Evolutionary conservation across 2,888 invertebrate genomes (phyloP).

Genomic region (Rhagium mordax): DNA sequence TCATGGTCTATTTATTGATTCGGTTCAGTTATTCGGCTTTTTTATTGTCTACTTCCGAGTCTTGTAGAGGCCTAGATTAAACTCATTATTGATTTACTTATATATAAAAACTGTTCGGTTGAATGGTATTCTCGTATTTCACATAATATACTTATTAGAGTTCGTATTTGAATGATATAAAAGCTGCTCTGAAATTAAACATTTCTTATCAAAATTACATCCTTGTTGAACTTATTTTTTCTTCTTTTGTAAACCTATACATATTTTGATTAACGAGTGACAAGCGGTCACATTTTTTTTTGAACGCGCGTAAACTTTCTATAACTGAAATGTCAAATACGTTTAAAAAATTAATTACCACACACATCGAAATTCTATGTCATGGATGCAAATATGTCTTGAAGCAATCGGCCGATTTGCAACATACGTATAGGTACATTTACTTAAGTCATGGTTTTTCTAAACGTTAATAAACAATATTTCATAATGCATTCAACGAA

Average conservation of each 20-base stretch:
- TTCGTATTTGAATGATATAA: too few species aligned
- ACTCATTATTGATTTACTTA: not conserved
- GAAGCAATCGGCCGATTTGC: slow-evolving; percentile 1
- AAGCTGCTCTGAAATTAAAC: too few species aligned
- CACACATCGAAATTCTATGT: not conserved
- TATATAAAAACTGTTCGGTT: not conserved
- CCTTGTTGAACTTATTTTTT: too few species aligned
- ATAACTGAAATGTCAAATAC: slow-evolving; percentile 15
- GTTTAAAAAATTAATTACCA: slow-evolving; percentile 26
- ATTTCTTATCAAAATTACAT: too few species aligned
- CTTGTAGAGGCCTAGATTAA: not conserved
- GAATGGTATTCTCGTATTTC: not conserved
- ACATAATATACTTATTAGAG: too few species aligned
- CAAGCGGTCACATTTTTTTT: slow-evolving; percentile 3
- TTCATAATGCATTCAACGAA: too few species aligned
- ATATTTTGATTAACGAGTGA: too few species aligned
- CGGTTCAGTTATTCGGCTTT: not conserved
- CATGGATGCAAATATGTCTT: slow-evolving; percentile 9
- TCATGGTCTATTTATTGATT: slow-evolving; percentile 7
- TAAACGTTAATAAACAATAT: not conserved
- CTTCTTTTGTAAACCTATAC: not conserved
- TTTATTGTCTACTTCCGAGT: not conserved
- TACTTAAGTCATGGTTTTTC: not conserved
- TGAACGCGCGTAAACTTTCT: not conserved
- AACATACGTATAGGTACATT: not conserved